Conservation (phyloP, 2,888 invertebrate genomes). For the Melipona beecheii region DNA sequence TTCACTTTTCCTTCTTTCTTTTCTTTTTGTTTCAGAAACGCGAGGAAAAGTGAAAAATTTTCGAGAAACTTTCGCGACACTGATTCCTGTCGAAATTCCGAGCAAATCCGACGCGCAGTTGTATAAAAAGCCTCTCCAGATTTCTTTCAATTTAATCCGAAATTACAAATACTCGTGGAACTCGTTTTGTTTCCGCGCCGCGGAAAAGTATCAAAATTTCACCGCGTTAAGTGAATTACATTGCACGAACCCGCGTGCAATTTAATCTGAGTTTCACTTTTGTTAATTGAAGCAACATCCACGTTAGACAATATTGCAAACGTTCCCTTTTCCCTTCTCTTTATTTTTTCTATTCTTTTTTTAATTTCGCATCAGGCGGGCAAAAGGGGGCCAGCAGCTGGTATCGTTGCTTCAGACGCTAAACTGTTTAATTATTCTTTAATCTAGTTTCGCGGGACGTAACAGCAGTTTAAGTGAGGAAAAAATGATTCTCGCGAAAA, state of each 20-base stretch:
- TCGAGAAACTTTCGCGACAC: neutral
- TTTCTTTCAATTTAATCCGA: neutral
- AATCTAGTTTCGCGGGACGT: neutral
- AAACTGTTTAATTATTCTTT: constrained; percentile 15
- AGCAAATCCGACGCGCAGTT: neutral
- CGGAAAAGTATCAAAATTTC: neutral
- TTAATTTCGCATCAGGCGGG: neutral
- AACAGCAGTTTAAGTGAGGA: neutral
- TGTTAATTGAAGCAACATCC: constrained; percentile 5
- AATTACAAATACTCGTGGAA: neutral
- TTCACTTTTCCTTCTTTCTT: neutral
- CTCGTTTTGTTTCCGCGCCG: neutral
- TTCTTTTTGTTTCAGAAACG: neutral
- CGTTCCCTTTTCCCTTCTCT: no score
- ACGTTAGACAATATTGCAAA: neutral
- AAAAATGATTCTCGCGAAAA: neutral
- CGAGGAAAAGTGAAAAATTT: neutral
- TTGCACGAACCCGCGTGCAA: neutral
- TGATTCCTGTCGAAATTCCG: neutral
- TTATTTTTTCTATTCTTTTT: neutral
- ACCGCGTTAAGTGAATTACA: neutral
- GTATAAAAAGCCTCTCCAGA: neutral
- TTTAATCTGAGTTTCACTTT: neutral
- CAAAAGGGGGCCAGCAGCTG: neutral
- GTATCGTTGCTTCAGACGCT: neutral